Percentiles rank a stretch among this genome's conserved stretches.
Conservation (phyloP, 2,888 invertebrate species). For the Diadromus collaris region DNA sequence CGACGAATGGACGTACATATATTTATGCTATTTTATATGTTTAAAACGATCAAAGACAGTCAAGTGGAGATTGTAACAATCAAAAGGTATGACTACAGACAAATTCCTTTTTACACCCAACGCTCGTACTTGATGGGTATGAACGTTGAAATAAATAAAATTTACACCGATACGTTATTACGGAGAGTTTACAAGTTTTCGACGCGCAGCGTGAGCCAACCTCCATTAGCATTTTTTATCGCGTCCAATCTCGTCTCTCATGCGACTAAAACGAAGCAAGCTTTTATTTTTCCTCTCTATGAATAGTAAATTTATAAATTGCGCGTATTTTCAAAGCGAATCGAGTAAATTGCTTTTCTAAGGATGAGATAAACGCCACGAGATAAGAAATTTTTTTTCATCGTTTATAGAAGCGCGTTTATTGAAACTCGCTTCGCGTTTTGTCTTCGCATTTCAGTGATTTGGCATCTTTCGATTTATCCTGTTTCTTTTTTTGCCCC, state of each 20-base stretch:
- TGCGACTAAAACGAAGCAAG: constrained; percentile 40
- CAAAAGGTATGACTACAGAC: constrained; percentile 56
- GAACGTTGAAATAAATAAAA: constrained; percentile 59
- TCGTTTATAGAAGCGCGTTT: constrained; percentile 23
- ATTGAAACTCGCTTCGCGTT: constrained; percentile 15
- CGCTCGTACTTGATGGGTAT: constrained; percentile 23
- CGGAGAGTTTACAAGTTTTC: constrained; percentile 36
- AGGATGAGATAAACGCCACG: constrained; percentile 39
- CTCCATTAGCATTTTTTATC: constrained; percentile 4
- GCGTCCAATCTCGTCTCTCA: constrained; percentile 18
- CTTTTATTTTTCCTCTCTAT: constrained; percentile 8
- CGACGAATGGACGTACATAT: constrained; percentile 62
- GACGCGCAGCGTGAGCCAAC: constrained; percentile 9
- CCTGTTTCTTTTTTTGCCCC: constrained; percentile 6
- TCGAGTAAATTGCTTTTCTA: constrained; percentile 29
- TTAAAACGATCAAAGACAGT: constrained; percentile 46
- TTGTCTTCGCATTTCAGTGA: neutral
- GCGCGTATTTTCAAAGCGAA: constrained; percentile 54
- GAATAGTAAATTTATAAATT: constrained; percentile 37
- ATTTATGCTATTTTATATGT: constrained; percentile 46
- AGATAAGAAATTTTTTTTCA: constrained; percentile 37
- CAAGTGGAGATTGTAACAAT: constrained; percentile 47
- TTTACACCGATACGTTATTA: constrained; percentile 55
- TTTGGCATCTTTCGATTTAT: constrained; percentile 21
- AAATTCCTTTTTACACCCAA: constrained; percentile 48